Evolutionary conservation across 2,888 invertebrate genomes (phyloP), one percentile per base, ranked within the genome.

Genomic region (Acleris cristana): DNA sequence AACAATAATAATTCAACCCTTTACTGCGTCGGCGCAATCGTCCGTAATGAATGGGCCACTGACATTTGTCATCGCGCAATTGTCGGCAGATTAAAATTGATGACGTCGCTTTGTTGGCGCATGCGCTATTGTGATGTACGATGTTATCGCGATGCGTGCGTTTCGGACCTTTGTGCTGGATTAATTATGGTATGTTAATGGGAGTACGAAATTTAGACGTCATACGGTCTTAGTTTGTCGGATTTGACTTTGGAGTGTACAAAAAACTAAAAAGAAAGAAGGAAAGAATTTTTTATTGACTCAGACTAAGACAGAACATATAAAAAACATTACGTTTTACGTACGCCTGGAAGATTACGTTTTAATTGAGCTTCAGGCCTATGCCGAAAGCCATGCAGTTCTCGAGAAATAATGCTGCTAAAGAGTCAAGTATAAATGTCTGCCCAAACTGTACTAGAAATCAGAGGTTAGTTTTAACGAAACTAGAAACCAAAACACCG

Each of bases 61-160:
- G 92, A 92, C 91, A 91, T 92, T 92, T 92, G 92, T 92, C 92
- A 91, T 88, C 90, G 91, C 81, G 89, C 92, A 90, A 92, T 92
- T 91, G 92, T 91, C 88, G 89, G 75, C 86, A 89, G 92, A 92
- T 92, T 92, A 92, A 92, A 92, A 92, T 92, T 92, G 92, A 92
- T 92, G 92, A 92, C 90, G 88, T 86, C 83, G 86, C 89, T 88
- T 92, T 90, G 90, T 89, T 83, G 82, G 80, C 87, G 85, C 87
- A 82, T 75, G 78, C 75, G 72, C 69, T 61, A 65, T 68, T 71
- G 69, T 72, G 58, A 78, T 76, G 84, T 77, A 14, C 40, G 81
- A 87, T 90, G 85, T 89, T 78, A 83, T 83, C 89, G 86, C 88
- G 86, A 86, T 73, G 77, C 71, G 68, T 73, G 73, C 73, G 81